Evolutionary conservation across 2,797 vertebrate species (phyloP).

Genomic region (Aythya fuligula): DNA sequence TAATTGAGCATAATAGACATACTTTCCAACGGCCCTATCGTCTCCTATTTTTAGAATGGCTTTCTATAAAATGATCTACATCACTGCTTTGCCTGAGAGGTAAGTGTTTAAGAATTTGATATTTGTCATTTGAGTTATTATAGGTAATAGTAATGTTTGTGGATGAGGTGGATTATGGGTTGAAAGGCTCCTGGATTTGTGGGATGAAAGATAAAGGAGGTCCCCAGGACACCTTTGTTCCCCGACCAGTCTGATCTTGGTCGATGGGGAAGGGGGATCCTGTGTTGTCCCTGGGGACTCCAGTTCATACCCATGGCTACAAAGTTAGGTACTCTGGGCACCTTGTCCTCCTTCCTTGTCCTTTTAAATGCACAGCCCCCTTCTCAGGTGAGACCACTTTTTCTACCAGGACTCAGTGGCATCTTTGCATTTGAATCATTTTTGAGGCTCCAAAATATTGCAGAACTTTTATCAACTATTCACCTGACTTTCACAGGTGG

Average conservation of each 20-base stretch:
- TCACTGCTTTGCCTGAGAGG: background rate
- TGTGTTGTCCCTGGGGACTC: background rate
- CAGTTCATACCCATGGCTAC: background rate
- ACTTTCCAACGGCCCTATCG: background rate
- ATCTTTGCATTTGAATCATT: background rate
- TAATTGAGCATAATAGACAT: background rate
- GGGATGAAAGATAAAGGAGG: background rate
- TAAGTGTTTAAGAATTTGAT: background rate
- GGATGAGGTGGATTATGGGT: background rate
- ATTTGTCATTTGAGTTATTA: background rate
- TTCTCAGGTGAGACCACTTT: background rate
- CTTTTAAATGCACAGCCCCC: background rate
- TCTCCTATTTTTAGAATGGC: constrained; percentile 32
- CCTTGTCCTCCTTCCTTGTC: background rate
- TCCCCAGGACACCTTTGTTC: background rate
- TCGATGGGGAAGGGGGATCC: background rate
- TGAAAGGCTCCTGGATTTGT: background rate
- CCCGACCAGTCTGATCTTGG: rapidly evolving
- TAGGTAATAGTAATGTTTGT: background rate
- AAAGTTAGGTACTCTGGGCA: background rate
- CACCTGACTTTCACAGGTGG: rapidly evolving
- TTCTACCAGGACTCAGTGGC: background rate
- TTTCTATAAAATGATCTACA: background rate
- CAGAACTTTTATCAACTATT: background rate
- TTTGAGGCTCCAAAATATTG: background rate